Conservation (phyloP, 1,140 invertebrate species). For the Chironomus tepperi region DNA sequence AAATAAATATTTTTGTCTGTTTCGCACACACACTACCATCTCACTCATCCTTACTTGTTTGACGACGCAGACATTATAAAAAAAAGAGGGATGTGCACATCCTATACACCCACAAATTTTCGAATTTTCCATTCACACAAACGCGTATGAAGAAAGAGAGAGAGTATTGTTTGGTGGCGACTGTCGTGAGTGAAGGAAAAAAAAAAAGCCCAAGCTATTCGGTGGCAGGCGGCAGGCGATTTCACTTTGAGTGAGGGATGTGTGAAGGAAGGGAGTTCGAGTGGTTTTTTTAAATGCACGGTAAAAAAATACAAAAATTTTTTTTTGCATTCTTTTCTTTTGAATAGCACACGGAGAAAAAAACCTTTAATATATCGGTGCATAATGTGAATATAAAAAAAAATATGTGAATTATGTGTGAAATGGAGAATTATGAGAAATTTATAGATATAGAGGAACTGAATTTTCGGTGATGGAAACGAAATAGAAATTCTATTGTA, state of each 20-base stretch:
- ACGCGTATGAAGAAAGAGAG: not conserved
- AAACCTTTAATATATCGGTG: not conserved
- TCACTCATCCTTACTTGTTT: not conserved
- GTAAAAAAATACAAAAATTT: not conserved
- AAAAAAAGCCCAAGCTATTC: constrained; percentile 19
- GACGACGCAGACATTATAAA: not conserved
- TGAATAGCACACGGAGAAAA: not conserved
- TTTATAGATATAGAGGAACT: not conserved
- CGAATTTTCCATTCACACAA: not conserved
- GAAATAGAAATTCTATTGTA: not conserved
- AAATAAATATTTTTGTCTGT: not conserved
- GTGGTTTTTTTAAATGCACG: constrained; percentile 7
- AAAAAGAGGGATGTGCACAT: constrained; percentile 5
- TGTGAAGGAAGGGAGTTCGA: not conserved
- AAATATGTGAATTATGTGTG: no score
- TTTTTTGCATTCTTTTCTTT: constrained; percentile 11
- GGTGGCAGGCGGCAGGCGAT: constrained; percentile 17
- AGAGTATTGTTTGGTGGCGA: not conserved
- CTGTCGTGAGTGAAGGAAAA: not conserved
- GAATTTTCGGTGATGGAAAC: not conserved
- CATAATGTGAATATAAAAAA: not conserved
- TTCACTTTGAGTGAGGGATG: not conserved
- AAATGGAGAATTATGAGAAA: not conserved
- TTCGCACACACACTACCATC: constrained; percentile 1
- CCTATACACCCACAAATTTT: constrained; percentile 7